Percentiles rank a stretch among this genome's conserved stretches.
Conservation (phyloP, 2,888 invertebrate genomes). For the Leptinotarsa tumamoca region DNA sequence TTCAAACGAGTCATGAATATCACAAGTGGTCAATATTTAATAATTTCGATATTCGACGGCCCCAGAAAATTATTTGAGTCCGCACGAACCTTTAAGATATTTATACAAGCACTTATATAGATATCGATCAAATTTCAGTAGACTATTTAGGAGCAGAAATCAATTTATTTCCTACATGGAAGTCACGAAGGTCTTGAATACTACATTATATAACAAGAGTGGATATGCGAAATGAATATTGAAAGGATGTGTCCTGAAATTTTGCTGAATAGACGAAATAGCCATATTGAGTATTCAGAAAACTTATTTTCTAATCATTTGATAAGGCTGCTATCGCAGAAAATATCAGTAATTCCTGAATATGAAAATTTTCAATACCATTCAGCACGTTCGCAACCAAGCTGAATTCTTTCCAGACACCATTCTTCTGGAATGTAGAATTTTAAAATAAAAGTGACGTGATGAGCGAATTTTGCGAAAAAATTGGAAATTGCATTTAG, state of each 20-base stretch:
- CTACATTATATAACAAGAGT: constrained; percentile 36
- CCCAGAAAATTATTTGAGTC: constrained; percentile 21
- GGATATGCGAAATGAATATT: background rate
- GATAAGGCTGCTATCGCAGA: too few species aligned
- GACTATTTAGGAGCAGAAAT: constrained; percentile 43
- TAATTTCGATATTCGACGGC: background rate
- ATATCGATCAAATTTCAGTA: constrained; percentile 41
- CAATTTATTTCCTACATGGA: constrained; percentile 40
- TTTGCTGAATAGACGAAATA: background rate
- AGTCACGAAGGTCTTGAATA: constrained; percentile 47
- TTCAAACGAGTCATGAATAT: background rate
- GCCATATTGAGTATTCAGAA: too few species aligned
- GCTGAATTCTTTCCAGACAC: too few species aligned
- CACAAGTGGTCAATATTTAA: background rate
- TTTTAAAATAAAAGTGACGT: too few species aligned
- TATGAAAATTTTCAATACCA: too few species aligned
- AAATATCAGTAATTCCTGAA: too few species aligned
- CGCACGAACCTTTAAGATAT: constrained; percentile 39
- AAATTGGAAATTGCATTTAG: too few species aligned
- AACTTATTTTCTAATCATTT: too few species aligned
- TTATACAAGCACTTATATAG: constrained; percentile 41
- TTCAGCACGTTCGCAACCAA: too few species aligned
- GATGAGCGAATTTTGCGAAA: too few species aligned
- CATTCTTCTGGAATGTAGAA: too few species aligned
- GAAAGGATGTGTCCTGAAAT: background rate